Evolutionary conservation across 2,113 vertebrate species (phyloP).

Genomic region (Ahaetulla prasina): DNA sequence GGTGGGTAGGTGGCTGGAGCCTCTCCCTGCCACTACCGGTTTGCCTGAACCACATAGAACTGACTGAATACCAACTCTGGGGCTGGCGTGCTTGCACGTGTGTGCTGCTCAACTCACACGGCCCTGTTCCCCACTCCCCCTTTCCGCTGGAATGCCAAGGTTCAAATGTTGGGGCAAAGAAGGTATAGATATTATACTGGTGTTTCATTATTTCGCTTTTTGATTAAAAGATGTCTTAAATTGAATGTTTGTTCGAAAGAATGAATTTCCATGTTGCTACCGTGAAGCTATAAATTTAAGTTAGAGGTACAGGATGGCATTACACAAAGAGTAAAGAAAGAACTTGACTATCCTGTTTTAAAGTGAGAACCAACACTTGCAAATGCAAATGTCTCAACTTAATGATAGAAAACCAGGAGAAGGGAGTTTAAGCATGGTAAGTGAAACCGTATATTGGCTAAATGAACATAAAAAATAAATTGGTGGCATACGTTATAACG

Average conservation of each 20-base stretch:
- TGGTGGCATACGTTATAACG: background rate
- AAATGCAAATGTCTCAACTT: background rate
- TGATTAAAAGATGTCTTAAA: background rate
- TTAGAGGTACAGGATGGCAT: background rate
- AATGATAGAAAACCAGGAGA: background rate
- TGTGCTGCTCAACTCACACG: background rate
- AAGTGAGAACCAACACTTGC: background rate
- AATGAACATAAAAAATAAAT: background rate
- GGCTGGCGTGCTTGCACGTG: background rate
- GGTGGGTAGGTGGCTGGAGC: too few relatives aligned
- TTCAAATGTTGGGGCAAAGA: background rate
- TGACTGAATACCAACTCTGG: too few relatives aligned
- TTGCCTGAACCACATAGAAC: too few relatives aligned
- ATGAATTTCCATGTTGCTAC: background rate
- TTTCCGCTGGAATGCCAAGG: background rate
- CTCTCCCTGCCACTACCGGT: too few relatives aligned
- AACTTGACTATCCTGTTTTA: background rate
- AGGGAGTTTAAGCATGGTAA: background rate
- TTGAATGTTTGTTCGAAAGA: background rate
- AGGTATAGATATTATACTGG: background rate
- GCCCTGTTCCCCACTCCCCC: background rate
- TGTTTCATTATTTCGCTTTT: background rate
- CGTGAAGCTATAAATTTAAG: background rate
- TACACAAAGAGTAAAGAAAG: background rate
- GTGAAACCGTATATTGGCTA: background rate